Conservation (phyloP, 2,113 vertebrate genomes). For the Phrynosoma platyrhinos region DNA sequence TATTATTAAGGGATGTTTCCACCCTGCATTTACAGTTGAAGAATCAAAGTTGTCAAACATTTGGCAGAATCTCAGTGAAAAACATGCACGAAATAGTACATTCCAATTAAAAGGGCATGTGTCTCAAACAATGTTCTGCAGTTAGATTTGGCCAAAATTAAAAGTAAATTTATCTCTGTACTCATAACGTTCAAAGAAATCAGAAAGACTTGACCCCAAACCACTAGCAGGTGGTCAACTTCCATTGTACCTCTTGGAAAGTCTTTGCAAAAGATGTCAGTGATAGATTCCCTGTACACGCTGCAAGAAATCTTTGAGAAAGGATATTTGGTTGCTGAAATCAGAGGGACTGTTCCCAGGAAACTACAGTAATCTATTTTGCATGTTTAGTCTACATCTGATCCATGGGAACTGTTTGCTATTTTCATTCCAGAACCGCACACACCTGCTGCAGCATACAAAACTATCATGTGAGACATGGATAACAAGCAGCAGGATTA, state of each 20-base stretch:
- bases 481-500: not conserved
- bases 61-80: not conserved
- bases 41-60: not conserved
- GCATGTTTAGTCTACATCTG: constrained; percentile 28
- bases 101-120: constrained; percentile 29
- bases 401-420: constrained; percentile 32
- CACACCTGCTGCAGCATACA: not conserved
- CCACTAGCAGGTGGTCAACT: not conserved
- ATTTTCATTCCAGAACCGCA: not conserved
- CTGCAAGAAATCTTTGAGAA: constrained; percentile 36
- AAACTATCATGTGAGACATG: not conserved
- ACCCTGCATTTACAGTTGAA: no score
- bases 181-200: constrained; percentile 20
- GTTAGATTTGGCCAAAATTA: not conserved
- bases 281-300: not conserved
- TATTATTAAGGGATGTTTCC: no score
- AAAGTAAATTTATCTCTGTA: not conserved
- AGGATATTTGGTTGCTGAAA: constrained; percentile 6
- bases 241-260: not conserved
- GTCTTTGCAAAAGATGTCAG: not conserved
- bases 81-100: not conserved
- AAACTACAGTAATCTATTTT: constrained; percentile 3
- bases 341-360: constrained; percentile 16
- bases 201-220: constrained; percentile 22
- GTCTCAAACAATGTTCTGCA: constrained; percentile 13